phyloP scores from a whole-genome alignment of 2,797 vertebrate species.

The Scomberomorus guttatus region DNA sequence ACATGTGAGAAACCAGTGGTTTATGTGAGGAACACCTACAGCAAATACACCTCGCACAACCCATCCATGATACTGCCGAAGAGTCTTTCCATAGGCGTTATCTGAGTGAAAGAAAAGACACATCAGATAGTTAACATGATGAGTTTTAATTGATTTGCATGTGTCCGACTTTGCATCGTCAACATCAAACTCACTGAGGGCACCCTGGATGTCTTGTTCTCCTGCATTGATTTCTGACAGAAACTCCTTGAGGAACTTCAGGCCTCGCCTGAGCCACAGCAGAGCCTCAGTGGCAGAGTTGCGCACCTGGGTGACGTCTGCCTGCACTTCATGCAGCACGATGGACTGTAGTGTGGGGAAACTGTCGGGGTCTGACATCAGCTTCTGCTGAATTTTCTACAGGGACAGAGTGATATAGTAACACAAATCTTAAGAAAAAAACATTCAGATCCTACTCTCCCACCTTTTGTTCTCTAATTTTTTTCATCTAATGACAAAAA shows the following conservation, averaged over 20 bases:
- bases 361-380: slow-evolving; percentile 90
- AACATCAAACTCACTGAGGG: slow-evolving; percentile 90
- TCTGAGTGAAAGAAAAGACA: slow-evolving; percentile 78
- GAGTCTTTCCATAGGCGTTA: slow-evolving; percentile 94
- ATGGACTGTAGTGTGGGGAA: slow-evolving; percentile 97
- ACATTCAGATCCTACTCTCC: not conserved
- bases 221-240: slow-evolving; percentile 92
- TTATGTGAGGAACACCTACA: slow-evolving; percentile 83
- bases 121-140: not conserved
- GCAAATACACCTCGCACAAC: slow-evolving; percentile 98
- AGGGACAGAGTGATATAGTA: not conserved
- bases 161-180: not conserved
- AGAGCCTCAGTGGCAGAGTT: slow-evolving; percentile 98
- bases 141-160: not conserved
- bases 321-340: slow-evolving; percentile 92
- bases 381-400: slow-evolving; percentile 98
- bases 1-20: not conserved
- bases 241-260: slow-evolving; percentile 98
- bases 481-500: not conserved
- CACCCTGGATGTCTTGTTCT: slow-evolving; percentile 92
- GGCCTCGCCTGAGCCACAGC: slow-evolving; percentile 95
- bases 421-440: not conserved
- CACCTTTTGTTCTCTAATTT: not conserved
- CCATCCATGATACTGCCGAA: slow-evolving; percentile 97
- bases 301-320: slow-evolving; percentile 89